A percentile compares a stretch with the other conserved stretches of the same genome.
phyloP scores from a whole-genome alignment of 2,113 vertebrate genomes.

The Orcinus orca region DNA sequence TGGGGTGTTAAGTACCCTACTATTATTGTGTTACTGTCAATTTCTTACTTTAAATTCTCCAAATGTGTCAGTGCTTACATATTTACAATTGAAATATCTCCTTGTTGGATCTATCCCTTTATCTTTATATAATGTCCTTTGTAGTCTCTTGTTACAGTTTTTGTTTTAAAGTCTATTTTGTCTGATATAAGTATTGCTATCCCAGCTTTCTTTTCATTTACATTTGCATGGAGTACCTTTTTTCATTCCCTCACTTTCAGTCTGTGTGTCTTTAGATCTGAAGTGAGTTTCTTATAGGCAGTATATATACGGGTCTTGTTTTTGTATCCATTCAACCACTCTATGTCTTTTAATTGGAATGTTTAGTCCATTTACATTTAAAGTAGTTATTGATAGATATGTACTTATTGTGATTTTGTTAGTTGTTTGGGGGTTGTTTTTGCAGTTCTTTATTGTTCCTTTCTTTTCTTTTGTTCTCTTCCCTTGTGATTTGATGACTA shows the following conservation, averaged over 20 bases:
- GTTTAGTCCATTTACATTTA: not conserved
- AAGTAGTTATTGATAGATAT: not conserved
- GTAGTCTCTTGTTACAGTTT: not conserved
- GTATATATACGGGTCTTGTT: not conserved
- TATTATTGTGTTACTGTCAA: not conserved
- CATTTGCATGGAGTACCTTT: not conserved
- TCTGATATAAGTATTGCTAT: not conserved
- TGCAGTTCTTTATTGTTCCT: not conserved
- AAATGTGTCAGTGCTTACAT: not conserved
- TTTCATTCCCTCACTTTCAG: not conserved
- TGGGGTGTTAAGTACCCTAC: not conserved
- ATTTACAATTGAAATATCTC: not conserved
- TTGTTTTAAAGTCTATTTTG: not conserved
- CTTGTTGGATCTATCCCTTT: not conserved
- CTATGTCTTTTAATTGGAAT: not conserved
- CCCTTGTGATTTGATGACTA: not conserved
- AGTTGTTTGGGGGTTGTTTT: not conserved
- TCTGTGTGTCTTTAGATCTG: not conserved
- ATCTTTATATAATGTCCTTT: not conserved
- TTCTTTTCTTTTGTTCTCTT: not conserved
- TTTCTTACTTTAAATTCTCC: not conserved
- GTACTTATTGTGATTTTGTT: not conserved
- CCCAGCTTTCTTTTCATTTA: not conserved
- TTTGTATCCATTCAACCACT: not conserved
- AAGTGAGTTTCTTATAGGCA: not conserved